Conservation (phyloP, 2,797 vertebrate species). For the Rhabdophis nuchalis region DNA sequence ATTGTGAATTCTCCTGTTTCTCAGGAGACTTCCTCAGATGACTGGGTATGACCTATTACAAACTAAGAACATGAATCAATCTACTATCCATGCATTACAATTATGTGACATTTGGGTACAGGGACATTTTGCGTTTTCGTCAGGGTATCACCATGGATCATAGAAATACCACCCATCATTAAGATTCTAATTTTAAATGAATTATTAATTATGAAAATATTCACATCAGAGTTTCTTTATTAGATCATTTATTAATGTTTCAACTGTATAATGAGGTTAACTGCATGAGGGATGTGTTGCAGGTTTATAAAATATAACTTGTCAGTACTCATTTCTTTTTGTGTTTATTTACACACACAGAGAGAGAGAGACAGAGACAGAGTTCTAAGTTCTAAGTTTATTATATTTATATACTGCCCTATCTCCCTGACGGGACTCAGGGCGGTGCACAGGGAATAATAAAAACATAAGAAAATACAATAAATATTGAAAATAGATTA, state of each 20-base stretch:
- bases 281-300: constrained; percentile 35
- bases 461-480: no score
- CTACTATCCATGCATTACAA: constrained; percentile 27
- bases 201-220: constrained; percentile 45
- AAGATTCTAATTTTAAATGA: constrained; percentile 40
- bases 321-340: constrained; percentile 33
- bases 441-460: no score
- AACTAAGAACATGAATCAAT: neutral
- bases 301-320: constrained; percentile 28
- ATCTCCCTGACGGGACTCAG: no score
- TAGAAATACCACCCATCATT: constrained; percentile 36
- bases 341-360: neutral
- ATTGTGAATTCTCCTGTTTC: neutral
- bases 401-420: no score
- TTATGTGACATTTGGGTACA: constrained; percentile 17
- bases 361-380: no score
- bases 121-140: constrained; percentile 24
- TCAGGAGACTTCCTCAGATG: neutral
- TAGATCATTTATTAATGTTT: constrained; percentile 40
- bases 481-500: no score
- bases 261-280: constrained; percentile 44
- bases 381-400: no score
- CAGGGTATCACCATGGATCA: constrained; percentile 39
- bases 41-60: neutral
- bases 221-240: constrained; percentile 47